A percentile compares a stretch with the other conserved stretches of the same genome.
These are phyloP conservation scores for Sphecodes monilicornis DNA, from an alignment of 2,888 invertebrate species.

Conservation along the genomic window DNA sequence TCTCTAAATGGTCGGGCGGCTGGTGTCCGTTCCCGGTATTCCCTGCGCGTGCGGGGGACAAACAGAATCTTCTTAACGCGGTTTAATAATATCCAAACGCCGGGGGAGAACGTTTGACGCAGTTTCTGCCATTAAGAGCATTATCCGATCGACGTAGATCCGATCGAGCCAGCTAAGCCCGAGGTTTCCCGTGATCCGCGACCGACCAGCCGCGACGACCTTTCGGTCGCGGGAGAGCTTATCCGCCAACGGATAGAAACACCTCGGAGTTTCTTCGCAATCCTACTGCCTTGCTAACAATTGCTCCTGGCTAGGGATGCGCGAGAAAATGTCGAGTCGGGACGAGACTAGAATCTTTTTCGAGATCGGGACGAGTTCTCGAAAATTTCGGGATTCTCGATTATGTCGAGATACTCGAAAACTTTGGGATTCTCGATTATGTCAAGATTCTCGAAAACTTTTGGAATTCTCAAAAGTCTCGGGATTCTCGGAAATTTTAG, in stretches of 20 bases:
- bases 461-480: too few species aligned
- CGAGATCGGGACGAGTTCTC: too few species aligned
- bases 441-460: too few species aligned
- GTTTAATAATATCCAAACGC: conserved; percentile 50
- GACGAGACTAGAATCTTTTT: too few species aligned
- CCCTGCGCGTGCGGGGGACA: conserved; percentile 18
- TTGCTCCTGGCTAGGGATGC: too few species aligned
- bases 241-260: neutral
- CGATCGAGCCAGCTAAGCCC: conserved; percentile 39
- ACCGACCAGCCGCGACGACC: neutral
- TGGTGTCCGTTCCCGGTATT: conserved; percentile 31
- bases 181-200: conserved; percentile 22
- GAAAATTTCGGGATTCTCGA: too few species aligned
- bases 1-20: conserved; percentile 37
- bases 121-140: conserved; percentile 52
- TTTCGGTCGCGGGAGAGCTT: neutral
- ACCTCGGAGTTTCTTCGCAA: neutral
- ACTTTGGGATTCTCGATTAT: too few species aligned
- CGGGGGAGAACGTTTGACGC: conserved; percentile 54
- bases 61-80: conserved; percentile 55
- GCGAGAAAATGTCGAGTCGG: too few species aligned
- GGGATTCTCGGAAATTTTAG: too few species aligned
- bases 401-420: too few species aligned
- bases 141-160: conserved; percentile 41
- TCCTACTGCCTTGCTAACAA: neutral